phyloP scores from a whole-genome alignment of 2,888 invertebrate genomes.

The Caenorhabditis japonica region DNA sequence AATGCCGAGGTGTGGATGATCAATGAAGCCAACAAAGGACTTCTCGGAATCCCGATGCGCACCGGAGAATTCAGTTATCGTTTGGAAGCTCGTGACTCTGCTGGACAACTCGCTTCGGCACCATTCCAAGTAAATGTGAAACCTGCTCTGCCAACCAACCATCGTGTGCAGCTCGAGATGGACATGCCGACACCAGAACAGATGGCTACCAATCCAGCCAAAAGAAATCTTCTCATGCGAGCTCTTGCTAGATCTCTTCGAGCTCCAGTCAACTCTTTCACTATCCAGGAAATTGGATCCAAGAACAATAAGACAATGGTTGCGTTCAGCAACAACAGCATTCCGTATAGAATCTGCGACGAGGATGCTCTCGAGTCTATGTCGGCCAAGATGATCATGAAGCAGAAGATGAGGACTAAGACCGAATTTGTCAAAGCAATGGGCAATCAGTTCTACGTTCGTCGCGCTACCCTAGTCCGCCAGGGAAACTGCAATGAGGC shows the following conservation, averaged over 20 bases:
- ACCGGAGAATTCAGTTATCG: conserved; percentile 70
- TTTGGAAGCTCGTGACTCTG: conserved; percentile 70
- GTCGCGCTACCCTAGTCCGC: conserved; percentile 52
- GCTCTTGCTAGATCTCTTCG: conserved; percentile 50
- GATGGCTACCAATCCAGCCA: conserved; percentile 43
- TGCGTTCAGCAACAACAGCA: conserved; percentile 60
- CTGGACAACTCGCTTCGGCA: conserved; percentile 59
- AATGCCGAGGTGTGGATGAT: conserved; percentile 49
- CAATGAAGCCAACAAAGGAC: conserved; percentile 45
- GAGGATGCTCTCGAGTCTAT: conserved; percentile 61
- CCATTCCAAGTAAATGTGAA: conserved; percentile 62
- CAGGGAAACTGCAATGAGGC: conserved; percentile 54
- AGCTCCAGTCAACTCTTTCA: conserved; percentile 30
- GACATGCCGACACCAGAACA: conserved; percentile 48
- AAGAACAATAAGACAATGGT: conserved; percentile 54
- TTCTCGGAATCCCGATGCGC: conserved; percentile 67
- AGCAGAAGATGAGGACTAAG: conserved; percentile 60
- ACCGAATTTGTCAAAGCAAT: conserved; percentile 65
- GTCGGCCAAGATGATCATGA: conserved; percentile 58
- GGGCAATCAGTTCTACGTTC: conserved; percentile 69
- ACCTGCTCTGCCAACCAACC: conserved; percentile 51
- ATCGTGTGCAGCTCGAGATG: conserved; percentile 56
- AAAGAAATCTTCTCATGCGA: conserved; percentile 47
- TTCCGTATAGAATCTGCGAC: conserved; percentile 60
- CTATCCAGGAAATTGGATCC: conserved; percentile 48